Conservation (phyloP, 2,797 vertebrate species). For the Semaprochilodus insignis region DNA sequence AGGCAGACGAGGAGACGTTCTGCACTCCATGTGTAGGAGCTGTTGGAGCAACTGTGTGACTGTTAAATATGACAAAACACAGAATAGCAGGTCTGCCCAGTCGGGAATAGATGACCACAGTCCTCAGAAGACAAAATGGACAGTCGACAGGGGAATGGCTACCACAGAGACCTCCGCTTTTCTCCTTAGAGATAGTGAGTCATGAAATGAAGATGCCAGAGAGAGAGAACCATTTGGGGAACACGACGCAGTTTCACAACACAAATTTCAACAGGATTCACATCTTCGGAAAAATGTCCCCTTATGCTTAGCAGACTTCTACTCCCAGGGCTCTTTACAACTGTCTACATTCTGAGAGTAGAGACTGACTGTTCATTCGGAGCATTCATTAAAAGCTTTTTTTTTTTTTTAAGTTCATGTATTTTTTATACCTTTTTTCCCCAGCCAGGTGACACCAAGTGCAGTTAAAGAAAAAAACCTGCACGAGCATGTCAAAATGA, state of each 20-base stretch:
- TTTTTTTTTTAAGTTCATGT: background rate
- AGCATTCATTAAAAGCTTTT: background rate
- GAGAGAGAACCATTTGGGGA: background rate
- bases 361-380: background rate
- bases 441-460: background rate
- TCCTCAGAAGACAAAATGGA: slow-evolving; percentile 37
- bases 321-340: background rate
- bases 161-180: slow-evolving; percentile 21
- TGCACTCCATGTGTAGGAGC: background rate
- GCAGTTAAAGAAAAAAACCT: background rate
- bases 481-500: background rate
- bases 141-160: slow-evolving; percentile 6
- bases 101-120: slow-evolving; percentile 66
- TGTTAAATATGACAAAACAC: slow-evolving; percentile 62
- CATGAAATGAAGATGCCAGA: background rate
- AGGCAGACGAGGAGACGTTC: background rate
- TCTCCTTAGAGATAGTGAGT: slow-evolving; percentile 17
- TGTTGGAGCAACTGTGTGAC: background rate
- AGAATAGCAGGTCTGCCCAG: slow-evolving; percentile 64
- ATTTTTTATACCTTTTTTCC: background rate
- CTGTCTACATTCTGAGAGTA: background rate
- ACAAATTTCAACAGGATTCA: background rate
- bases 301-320: background rate
- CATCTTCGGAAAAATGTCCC: background rate
- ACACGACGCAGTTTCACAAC: background rate